Base-by-base conservation (phyloP, 37 sponge, comb jelly and placozoan species). In the Spongia lamella region DNA sequence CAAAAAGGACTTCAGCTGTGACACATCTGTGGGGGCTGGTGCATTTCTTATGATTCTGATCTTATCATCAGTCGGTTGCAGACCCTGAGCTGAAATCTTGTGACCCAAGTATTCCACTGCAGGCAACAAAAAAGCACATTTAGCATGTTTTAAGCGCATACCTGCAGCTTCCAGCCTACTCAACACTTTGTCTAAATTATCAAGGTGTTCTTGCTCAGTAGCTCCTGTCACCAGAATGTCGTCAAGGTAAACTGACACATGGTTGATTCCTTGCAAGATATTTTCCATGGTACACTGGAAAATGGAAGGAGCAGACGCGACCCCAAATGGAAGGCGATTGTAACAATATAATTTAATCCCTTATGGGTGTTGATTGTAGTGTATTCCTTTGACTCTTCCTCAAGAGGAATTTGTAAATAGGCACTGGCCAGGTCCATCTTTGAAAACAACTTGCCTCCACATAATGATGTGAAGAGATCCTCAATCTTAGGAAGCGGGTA, bases 211-310 rank as follows among this genome's bases (percentile, higher is more conserved):
- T 32, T 65, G 40, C 19, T 66, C 51, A 25, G 22, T 66, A 5
- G 20, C 22, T 37, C 53, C 79, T 20, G 79, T 68, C 17, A 78
- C 40, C 57, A 78, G 56, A 15, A 78, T 67, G 50, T 78, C 79
- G 53, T 78, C 79, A 9, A 66, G n/a, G 56, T 78, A 78, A 19
- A 78, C 57, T 1, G 38, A 37, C 30, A 78, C 68, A 31, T 37
- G 43, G 1, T 56, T 55, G 22, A 78, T 78, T 27, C 79, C 79
- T 38, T 78, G 79, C 31, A 78, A 37, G 20, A 78, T n/a, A 15
- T 26, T 47, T 66, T 78, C 79, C 79, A 78, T 78, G 53, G 53
- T 26, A 19, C 53, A 0, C 33, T 55, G 72, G 29, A 71, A 71
- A 71, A 71, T 53, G 24, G 34, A 53, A 13, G 72, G 72, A 21